Evolutionary conservation across 1,140 invertebrate species (phyloP), one percentile per base, ranked within the genome.

Genomic region (Microplitis demolitor): DNA sequence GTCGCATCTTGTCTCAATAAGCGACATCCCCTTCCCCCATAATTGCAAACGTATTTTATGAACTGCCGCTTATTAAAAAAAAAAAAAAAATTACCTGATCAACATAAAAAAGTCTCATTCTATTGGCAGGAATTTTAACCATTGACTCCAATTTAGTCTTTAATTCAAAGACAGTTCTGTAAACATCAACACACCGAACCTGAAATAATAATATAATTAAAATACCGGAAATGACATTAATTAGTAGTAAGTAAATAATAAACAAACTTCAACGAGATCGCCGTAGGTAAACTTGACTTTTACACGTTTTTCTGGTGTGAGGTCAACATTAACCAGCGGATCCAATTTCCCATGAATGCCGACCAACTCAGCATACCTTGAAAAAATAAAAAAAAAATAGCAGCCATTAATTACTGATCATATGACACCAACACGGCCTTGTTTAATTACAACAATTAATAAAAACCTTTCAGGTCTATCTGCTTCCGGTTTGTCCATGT

Each of bases 81-180:
- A 37, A 35, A 13, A 31, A 39, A 66, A 53, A 11, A 5, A 6
- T 45, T 9, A 87, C 93, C 83, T 93, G 92, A 84, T 96, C 95
- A 34, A 95, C 90, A 83, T 97, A 97, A 83, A 92, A 95, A 5
- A 97, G 88, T 76, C 93, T 89, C 93, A 97, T 96, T 85, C 93
- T 93, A 34, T 91, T 90, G 0, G 92, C 90, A 24, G 94, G 91
- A 82, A 97, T 90, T 61, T 93, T 93, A 53, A 94, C 91, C 81
- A 96, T 89, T 6, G 91, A 88, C 80, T 96, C 94, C 74, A 97
- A 84, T 77, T 93, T 91, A 33, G 90, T 90, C 85, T 96, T 96
- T 68, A 96, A 84, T 84, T 96, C 94, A 66, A 90, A 90, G 13
- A 94, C 92, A 14, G 92, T 93, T 79, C 92, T 89, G 82, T 94